Percentiles rank a stretch among this genome's conserved stretches.
Conservation (phyloP, 2,888 invertebrate genomes). For the Tortricodes alternella region DNA sequence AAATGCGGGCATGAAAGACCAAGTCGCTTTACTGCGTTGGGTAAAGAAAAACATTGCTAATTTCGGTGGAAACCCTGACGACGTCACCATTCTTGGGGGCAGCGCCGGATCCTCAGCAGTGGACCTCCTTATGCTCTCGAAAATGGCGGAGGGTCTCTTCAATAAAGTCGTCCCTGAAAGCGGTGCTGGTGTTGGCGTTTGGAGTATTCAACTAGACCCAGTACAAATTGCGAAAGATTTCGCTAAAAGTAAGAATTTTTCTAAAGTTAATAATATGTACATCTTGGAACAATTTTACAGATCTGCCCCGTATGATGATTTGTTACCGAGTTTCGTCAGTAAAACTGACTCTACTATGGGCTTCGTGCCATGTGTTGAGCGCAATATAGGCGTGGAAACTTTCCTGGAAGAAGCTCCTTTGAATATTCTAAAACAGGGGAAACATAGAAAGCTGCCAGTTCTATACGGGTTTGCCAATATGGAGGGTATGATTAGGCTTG, state of each 20-base stretch:
- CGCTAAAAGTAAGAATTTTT: slow-evolving; percentile 44
- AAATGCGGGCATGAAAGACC: slow-evolving; percentile 65
- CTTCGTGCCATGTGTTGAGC: slow-evolving; percentile 44
- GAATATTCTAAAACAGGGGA: slow-evolving; percentile 43
- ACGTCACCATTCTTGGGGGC: slow-evolving; percentile 55
- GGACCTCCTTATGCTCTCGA: slow-evolving; percentile 55
- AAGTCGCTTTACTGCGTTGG: slow-evolving; percentile 56
- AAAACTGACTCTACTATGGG: slow-evolving; percentile 18
- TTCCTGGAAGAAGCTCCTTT: slow-evolving; percentile 50
- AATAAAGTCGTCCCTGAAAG: slow-evolving; percentile 57
- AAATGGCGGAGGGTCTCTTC: slow-evolving; percentile 51
- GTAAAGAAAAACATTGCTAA: slow-evolving; percentile 54
- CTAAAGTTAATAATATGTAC: slow-evolving; percentile 43
- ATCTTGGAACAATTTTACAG: slow-evolving; percentile 55
- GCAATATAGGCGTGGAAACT: slow-evolving; percentile 37
- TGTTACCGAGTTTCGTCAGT: slow-evolving; percentile 33
- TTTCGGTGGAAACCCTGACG: slow-evolving; percentile 61
- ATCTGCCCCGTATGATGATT: slow-evolving; percentile 39
- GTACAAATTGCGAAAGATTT: slow-evolving; percentile 50
- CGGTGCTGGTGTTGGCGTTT: slow-evolving; percentile 45
- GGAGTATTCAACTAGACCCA: slow-evolving; percentile 51
- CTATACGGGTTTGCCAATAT: slow-evolving; percentile 49
- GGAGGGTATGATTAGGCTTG: slow-evolving; percentile 47
- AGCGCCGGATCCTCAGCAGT: slow-evolving; percentile 59
- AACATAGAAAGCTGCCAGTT: slow-evolving; percentile 46